Conservation (phyloP, 2,113 vertebrate genomes). For the Tauraco erythrolophus region DNA sequence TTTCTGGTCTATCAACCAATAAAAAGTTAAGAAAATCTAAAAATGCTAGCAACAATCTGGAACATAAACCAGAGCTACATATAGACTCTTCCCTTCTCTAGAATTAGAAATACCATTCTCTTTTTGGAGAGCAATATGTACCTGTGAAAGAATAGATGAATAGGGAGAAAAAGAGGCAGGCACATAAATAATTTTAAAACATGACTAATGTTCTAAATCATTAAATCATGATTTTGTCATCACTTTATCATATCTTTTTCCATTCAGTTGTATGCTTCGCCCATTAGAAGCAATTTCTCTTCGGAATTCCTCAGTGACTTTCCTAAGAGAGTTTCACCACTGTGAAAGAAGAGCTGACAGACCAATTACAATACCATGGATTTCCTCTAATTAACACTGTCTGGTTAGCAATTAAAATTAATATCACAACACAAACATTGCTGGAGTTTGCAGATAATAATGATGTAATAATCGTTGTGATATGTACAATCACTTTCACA, state of each 20-base stretch:
- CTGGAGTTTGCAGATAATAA: neutral
- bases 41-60: neutral
- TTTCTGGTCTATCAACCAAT: neutral
- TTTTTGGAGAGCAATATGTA: neutral
- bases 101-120: neutral
- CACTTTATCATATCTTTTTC: neutral
- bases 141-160: neutral
- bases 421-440: neutral
- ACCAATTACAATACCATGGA: neutral
- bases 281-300: neutral
- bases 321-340: neutral
- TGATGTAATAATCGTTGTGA: neutral
- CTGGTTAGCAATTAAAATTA: constrained; percentile 7
- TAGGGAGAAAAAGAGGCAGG: neutral
- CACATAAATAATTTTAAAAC: neutral
- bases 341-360: neutral
- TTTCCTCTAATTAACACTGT: neutral
- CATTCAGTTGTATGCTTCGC: neutral
- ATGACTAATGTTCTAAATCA: neutral
- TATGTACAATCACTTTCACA: neutral
- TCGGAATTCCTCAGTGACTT: neutral
- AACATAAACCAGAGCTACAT: neutral
- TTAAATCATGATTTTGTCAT: neutral
- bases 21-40: neutral
- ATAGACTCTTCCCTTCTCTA: neutral